phyloP scores from a whole-genome alignment of 1,140 invertebrate species.

The Stenopsyche tienmushanensis region DNA sequence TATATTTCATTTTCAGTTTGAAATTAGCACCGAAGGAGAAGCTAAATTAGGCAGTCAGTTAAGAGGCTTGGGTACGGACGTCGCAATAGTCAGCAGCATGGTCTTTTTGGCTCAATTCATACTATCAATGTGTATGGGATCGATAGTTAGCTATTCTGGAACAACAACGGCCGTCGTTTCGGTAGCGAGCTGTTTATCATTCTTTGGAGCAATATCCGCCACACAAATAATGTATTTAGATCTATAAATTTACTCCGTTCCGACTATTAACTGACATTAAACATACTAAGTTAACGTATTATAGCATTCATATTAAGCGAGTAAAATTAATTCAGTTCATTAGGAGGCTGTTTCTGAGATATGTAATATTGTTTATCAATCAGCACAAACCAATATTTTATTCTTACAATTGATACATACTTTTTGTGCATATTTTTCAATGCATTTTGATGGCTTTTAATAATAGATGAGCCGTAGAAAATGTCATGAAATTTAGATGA shows the following conservation, averaged over 20 bases:
- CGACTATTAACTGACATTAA: no score
- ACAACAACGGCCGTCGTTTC: constrained; percentile 87
- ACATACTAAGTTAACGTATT: no score
- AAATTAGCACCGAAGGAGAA: constrained; percentile 57
- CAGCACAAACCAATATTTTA: no score
- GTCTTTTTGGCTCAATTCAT: constrained; percentile 93
- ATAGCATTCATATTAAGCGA: no score
- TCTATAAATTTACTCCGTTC: constrained; percentile 62
- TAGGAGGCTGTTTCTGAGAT: no score
- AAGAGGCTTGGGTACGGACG: constrained; percentile 89
- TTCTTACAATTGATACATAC: no score
- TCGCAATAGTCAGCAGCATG: constrained; percentile 92
- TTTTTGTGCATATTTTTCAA: no score
- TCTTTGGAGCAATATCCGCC: constrained; percentile 80
- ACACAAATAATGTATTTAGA: constrained; percentile 88
- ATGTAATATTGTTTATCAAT: no score
- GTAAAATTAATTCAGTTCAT: no score
- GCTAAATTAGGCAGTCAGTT: constrained; percentile 56
- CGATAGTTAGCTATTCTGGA: constrained; percentile 74
- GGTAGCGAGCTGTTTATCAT: constrained; percentile 78
- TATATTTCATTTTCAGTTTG: constrained; percentile 59
- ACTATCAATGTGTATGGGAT: constrained; percentile 83
- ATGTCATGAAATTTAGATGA: no score
- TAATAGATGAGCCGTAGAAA: no score
- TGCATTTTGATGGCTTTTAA: no score